A percentile compares a stretch with the other conserved stretches of the same genome.
phyloP scores from a whole-genome alignment of 2,888 invertebrate species.

The Griposia aprilina region DNA sequence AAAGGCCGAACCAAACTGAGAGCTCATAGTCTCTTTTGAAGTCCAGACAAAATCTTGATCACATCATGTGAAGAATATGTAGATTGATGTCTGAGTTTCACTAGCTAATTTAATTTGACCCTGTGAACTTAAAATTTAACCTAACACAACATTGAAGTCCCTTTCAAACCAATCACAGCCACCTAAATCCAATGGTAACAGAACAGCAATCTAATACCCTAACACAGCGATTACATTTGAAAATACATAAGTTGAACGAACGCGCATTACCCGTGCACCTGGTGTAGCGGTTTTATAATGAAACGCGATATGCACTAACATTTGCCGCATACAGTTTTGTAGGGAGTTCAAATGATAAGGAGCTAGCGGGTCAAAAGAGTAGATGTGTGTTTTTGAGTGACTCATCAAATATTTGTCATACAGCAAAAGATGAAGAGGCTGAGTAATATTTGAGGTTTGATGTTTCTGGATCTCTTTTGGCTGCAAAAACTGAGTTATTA shows the following conservation, averaged over 20 bases:
- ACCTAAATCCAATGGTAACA: conserved; percentile 1
- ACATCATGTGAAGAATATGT: too few relatives aligned
- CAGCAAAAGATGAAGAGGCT: background rate
- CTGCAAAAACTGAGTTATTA: too few relatives aligned
- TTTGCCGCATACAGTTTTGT: conserved; percentile 50
- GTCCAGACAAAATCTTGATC: too few relatives aligned
- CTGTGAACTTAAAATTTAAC: background rate
- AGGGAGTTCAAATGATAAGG: background rate
- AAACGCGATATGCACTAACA: conserved; percentile 67
- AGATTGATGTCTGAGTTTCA: too few relatives aligned
- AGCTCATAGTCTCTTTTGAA: too few relatives aligned
- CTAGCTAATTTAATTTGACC: too few relatives aligned
- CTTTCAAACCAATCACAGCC: conserved; percentile 7
- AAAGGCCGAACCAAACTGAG: too few relatives aligned
- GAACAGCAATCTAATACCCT: conserved; percentile 34
- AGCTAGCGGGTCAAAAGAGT: background rate
- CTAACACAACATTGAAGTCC: background rate
- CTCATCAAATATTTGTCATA: too few relatives aligned
- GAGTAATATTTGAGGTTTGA: background rate
- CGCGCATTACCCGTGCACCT: conserved; percentile 61
- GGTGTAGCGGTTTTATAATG: conserved; percentile 69
- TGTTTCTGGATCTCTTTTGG: too few relatives aligned
- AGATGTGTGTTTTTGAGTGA: background rate
- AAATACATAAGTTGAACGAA: conserved; percentile 52
- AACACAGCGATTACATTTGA: conserved; percentile 37